Evolutionary conservation across 2,888 invertebrate genomes (phyloP).

Genomic region (Drosophila testacea): DNA sequence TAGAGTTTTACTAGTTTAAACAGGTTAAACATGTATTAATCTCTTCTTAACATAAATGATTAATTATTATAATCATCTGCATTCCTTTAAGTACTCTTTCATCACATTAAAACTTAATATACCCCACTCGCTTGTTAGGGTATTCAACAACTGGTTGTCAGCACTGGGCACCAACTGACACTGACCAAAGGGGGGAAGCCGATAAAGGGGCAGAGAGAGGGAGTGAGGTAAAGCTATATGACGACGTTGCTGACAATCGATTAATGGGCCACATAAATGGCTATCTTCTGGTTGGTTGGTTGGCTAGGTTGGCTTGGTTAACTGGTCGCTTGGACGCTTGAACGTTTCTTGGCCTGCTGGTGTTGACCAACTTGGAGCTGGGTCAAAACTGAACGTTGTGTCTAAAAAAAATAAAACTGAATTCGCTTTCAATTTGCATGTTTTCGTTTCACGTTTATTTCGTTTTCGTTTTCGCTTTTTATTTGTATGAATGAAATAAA

Average conservation of each 20-base stretch:
- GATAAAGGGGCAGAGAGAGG: background rate
- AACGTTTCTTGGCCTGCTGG: constrained; percentile 19
- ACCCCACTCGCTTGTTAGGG: constrained; percentile 20
- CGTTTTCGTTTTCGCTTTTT: constrained; percentile 47
- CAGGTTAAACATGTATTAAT: background rate
- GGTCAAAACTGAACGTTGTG: background rate
- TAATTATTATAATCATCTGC: background rate
- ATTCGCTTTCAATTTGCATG: constrained; percentile 78
- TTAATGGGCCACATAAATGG: constrained; percentile 78
- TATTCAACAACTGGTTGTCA: constrained; percentile 55
- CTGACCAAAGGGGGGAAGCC: constrained; percentile 3
- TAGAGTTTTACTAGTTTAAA: background rate
- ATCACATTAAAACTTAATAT: background rate
- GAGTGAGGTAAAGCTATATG: constrained; percentile 36
- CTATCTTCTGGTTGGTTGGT: constrained; percentile 72
- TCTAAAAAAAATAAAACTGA: constrained; percentile 38
- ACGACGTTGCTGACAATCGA: constrained; percentile 76
- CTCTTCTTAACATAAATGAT: background rate
- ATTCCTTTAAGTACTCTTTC: background rate
- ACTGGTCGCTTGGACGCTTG: constrained; percentile 28
- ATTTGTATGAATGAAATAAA: constrained; percentile 67
- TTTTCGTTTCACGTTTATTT: constrained; percentile 42
- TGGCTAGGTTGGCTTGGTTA: constrained; percentile 39
- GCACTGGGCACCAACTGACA: constrained; percentile 31
- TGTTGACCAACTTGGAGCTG: constrained; percentile 25